Evolutionary conservation across 2,797 vertebrate species (phyloP), one percentile per base, ranked within the genome.

Genomic region (Sebastes vulpes): DNA sequence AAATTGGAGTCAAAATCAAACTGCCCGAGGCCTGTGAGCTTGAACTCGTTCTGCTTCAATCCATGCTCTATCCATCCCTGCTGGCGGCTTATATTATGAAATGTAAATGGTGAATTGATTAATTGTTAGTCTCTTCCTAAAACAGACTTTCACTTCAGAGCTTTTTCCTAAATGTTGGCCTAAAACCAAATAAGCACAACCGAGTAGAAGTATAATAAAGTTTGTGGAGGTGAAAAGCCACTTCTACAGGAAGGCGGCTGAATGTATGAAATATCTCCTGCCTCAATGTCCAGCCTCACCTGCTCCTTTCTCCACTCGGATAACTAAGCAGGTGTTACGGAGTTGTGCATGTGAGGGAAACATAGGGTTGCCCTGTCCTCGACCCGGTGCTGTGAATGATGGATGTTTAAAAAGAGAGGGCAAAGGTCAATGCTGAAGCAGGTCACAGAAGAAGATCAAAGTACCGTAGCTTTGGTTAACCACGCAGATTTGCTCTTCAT

Each of bases 361-460:
- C 81, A 86, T 74, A 26, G 63, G 48, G 72, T 46, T 73, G 81
- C 75, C 79, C 74, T 42, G 84, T 91, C 90, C 89, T 92, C 76
- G 29, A 89, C 88, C 87, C 9, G 7, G 26, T 53, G 68, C 73
- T 64, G 75, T 70, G 78, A 83, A 85, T 91, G 91, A 94, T 94
- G 84, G 90, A 93, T 92, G 90, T 74, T 91, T 85, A 71, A 89
- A 83, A 77, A 64, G 31, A 65, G 31, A 54, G 79, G 64, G 61
- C 77, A 88, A 77, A 85, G 90, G 82, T 91, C 87, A 77, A 12
- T 2, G 3, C 74, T 35, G 82, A 91, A 93, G 65, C 80, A 71
- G 85, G 86, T 88, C 74, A 79, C 54, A 60, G 68, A 68, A 74
- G 81, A 80, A 65, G 67, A 88, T 89, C 84, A 86, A 89, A 86